These are phyloP conservation scores for Adelphocoris suturalis DNA, from an alignment of 2,888 invertebrate genomes.

Conservation along the genomic window DNA sequence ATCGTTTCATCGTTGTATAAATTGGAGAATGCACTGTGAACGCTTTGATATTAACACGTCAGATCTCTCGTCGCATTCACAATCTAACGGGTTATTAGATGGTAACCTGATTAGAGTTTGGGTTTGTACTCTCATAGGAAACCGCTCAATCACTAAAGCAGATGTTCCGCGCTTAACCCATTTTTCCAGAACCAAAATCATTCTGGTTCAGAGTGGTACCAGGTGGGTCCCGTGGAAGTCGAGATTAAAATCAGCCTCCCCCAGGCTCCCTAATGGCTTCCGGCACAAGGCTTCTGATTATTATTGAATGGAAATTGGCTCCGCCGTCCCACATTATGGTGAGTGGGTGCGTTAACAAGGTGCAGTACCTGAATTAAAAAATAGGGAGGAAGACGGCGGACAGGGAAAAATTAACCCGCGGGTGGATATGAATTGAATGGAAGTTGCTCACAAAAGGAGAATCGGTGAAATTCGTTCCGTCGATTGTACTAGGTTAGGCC, in stretches of 20 bases:
- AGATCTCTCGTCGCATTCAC: no score
- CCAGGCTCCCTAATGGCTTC: no score
- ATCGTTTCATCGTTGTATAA: no score
- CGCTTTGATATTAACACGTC: no score
- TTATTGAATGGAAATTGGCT: slow-evolving; percentile 57
- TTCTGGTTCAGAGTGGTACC: neutral
- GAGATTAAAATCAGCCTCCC: slow-evolving; percentile 48
- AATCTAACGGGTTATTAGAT: neutral
- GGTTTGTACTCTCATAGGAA: neutral
- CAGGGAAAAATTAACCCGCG: neutral
- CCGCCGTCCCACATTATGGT: slow-evolving; percentile 26
- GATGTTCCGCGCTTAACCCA: slow-evolving; percentile 10
- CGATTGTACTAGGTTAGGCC: slow-evolving; percentile 14
- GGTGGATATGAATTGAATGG: slow-evolving; percentile 54
- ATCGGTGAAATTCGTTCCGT: slow-evolving; percentile 59
- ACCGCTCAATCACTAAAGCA: slow-evolving; percentile 25
- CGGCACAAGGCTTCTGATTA: slow-evolving; percentile 5
- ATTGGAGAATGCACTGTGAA: no score
- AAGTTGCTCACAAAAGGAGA: slow-evolving; percentile 39
- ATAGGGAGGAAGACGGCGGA: neutral
- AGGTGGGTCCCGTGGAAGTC: slow-evolving; percentile 18
- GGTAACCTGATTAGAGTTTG: neutral
- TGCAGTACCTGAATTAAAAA: slow-evolving; percentile 44
- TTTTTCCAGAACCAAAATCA: slow-evolving; percentile 23
- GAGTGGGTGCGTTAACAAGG: slow-evolving; percentile 52